Evolutionary conservation across 2,113 vertebrate species (phyloP).

Genomic region (Hyla sarda): DNA sequence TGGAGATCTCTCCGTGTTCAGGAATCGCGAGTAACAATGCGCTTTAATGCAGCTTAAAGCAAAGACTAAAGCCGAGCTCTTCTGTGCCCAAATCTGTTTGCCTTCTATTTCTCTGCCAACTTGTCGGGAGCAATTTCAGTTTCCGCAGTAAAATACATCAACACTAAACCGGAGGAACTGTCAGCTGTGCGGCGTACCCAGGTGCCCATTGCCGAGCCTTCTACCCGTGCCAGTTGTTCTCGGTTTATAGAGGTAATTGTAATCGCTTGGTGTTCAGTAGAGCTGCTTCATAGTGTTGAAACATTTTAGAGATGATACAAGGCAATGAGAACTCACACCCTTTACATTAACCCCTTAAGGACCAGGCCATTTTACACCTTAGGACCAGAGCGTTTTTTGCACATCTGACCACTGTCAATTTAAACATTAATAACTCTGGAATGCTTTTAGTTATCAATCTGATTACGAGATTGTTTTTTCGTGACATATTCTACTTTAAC

Average conservation of each 20-base stretch:
- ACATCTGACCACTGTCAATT: too few species aligned
- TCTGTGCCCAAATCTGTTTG: constrained; percentile 55
- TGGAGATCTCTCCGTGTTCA: not conserved
- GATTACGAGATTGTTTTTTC: too few species aligned
- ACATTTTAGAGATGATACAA: not conserved
- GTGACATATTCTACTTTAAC: too few species aligned
- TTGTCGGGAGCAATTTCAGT: constrained; percentile 64
- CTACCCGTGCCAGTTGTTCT: constrained; percentile 49
- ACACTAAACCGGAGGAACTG: constrained; percentile 62
- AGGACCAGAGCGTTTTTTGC: too few species aligned
- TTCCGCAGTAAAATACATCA: constrained; percentile 62
- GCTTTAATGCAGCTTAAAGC: constrained; percentile 31
- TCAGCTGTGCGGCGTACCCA: constrained; percentile 60
- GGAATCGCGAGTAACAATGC: constrained; percentile 4
- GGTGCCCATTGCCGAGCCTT: constrained; percentile 60
- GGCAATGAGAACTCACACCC: not conserved
- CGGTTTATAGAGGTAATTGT: constrained; percentile 51
- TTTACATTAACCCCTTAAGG: not conserved
- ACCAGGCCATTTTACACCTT: too few species aligned
- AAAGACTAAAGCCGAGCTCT: constrained; percentile 43
- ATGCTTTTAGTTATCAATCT: too few species aligned
- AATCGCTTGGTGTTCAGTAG: constrained; percentile 26
- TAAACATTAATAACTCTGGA: too few species aligned
- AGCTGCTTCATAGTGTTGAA: not conserved
- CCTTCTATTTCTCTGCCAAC: constrained; percentile 61